A percentile compares a stretch with the other conserved stretches of the same genome.
Evolutionary conservation across 30 jellyfish, hydroid and myxozoan genomes (phyloP).

Genomic region (Clytia hemisphaerica): DNA sequence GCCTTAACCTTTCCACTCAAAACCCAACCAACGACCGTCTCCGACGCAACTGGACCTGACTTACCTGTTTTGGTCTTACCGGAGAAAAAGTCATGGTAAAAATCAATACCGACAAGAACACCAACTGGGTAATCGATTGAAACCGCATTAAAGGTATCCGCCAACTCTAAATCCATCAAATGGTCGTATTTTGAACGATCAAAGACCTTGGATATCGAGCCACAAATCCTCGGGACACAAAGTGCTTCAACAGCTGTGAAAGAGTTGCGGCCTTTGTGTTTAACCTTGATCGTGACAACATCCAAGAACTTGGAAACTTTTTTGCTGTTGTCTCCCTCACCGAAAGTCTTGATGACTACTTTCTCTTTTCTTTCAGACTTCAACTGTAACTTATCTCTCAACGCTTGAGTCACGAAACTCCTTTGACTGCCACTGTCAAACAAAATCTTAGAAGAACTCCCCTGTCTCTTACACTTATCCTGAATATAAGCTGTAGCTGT

Average conservation of each 20-base stretch:
- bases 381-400: not conserved
- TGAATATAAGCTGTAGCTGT: not conserved
- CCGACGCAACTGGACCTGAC: slow-evolving; percentile 23
- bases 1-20: slow-evolving; percentile 19
- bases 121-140: not conserved
- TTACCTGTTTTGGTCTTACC: not conserved
- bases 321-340: too few species aligned
- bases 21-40: slow-evolving; percentile 16
- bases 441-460: too few species aligned
- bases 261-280: not conserved
- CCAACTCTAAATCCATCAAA: not conserved
- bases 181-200: not conserved
- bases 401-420: not conserved
- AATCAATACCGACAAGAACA: not conserved
- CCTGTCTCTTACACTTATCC: not conserved
- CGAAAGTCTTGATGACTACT: not conserved
- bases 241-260: not conserved
- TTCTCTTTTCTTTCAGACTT: not conserved
- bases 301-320: not conserved
- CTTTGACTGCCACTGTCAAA: slow-evolving; percentile 1
- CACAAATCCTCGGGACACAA: not conserved
- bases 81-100: not conserved
- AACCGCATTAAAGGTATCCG: not conserved
- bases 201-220: not conserved
- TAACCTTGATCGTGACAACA: not conserved